phyloP scores from a whole-genome alignment of 2,113 vertebrate species.

The Notiomystis cincta region DNA sequence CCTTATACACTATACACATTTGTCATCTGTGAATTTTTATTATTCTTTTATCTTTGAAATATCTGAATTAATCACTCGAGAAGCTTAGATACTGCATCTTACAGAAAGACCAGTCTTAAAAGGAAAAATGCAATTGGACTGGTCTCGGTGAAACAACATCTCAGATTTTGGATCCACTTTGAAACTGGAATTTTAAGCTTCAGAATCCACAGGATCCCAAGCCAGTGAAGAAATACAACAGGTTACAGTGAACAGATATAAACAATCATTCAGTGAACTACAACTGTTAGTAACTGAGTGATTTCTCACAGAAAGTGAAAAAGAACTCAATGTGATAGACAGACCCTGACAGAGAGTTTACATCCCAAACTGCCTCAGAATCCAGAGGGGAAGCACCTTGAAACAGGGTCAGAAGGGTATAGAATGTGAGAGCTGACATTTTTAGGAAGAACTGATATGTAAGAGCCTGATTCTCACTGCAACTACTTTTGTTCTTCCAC shows the following conservation, averaged over 20 bases:
- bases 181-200: not conserved
- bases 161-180: not conserved
- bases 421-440: not conserved
- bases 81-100: not conserved
- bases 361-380: not conserved
- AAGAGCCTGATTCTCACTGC: not conserved
- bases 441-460: not conserved
- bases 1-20: not conserved
- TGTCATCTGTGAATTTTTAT: not conserved
- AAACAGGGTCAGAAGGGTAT: not conserved
- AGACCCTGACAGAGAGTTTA: not conserved
- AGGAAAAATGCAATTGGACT: not conserved
- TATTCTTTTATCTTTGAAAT: not conserved
- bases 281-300: not conserved
- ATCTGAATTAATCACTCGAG: not conserved
- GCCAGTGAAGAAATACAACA: not conserved
- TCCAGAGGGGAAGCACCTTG: not conserved
- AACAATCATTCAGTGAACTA: not conserved
- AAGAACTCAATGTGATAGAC: not conserved
- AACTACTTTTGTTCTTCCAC: not conserved
- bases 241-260: not conserved
- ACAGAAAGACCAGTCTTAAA: not conserved
- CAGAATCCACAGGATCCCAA: not conserved
- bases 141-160: not conserved
- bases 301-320: not conserved